Evolutionary conservation across 2,113 vertebrate species (phyloP), one percentile per base, ranked within the genome.

Genomic region (Cyanoramphus novaezelandiae): DNA sequence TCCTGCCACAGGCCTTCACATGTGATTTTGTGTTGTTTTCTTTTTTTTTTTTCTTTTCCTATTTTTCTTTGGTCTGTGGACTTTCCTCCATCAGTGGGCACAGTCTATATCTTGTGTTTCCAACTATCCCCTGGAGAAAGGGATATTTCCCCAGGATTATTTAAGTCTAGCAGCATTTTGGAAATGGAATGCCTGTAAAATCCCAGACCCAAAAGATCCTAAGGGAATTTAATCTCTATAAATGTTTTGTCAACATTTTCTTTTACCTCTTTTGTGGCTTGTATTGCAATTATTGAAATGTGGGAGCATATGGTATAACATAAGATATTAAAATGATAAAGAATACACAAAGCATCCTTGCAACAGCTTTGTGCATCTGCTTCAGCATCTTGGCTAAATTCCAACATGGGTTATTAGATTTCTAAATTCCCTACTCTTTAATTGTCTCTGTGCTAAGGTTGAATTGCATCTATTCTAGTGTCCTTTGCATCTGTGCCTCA

Each of bases 261-360:
- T 93, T 96, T 94, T 96, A 81, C 96, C 96, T 94, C 93, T 96
- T 97, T 83, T 96, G 95, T 92, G 92, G 95, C 85, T 94, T 92
- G 77, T 88, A 94, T 95, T 7, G 11, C 85, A 94, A 92, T 97
- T 95, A 96, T 97, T 97, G 96, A 97, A 97, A 93, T 93, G 90
- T 63, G 85, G 72, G 90, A 92, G 76, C 95, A 96, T 97, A 97
- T 97, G 96, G 96, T 90, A 94, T 85, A 95, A 90, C 95, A 93
- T 90, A 96, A 97, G 94, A 96, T 96, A 97, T 97, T 96, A 97
- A 96, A 97, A 97, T 96, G 82, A 96, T 93, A 96, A 94, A 93
- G 96, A 97, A 97, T 96, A 96, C 94, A 96, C 93, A 96, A 92
- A 88, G 94, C 94, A 94, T 96, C 90, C 82, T 93, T 92, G 91